Evolutionary conservation across 1,140 invertebrate genomes (phyloP).

Genomic region (Caenorhabditis remanei): DNA sequence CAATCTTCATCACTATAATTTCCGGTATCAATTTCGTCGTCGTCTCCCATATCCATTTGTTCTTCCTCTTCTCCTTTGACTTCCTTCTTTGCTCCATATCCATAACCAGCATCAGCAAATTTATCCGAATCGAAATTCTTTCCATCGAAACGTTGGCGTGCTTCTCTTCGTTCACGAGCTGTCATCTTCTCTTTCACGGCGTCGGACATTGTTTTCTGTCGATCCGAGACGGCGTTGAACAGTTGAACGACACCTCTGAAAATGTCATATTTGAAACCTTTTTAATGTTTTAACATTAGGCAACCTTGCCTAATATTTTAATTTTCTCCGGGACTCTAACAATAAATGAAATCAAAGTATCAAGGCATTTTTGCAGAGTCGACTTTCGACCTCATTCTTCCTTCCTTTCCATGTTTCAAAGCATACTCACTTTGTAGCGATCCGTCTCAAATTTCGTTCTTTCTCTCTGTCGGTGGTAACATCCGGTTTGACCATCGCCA

Average conservation of each 20-base stretch:
- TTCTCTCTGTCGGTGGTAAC: constrained; percentile 57
- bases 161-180: constrained; percentile 29
- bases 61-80: constrained; percentile 54
- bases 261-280: neutral
- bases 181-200: constrained; percentile 54
- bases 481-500: constrained; percentile 58
- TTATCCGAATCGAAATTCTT: constrained; percentile 45
- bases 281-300: neutral
- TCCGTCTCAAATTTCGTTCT: constrained; percentile 56
- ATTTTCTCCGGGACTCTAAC: neutral
- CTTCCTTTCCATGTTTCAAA: neutral
- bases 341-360: neutral
- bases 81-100: constrained; percentile 12
- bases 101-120: constrained; percentile 12
- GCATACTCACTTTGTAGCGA: constrained; percentile 55
- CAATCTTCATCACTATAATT: constrained; percentile 51
- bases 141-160: constrained; percentile 22
- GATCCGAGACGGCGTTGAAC: constrained; percentile 61
- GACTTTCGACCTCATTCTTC: constrained; percentile 24
- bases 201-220: constrained; percentile 58
- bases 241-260: constrained; percentile 62
- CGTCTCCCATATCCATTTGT: constrained; percentile 22
- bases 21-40: constrained; percentile 34
- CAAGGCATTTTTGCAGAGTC: neutral
- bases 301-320: no score